Percentiles rank a stretch among this genome's conserved stretches.
phyloP scores from a whole-genome alignment of 2,888 invertebrate genomes.

The Drosophila mettleri region DNA sequence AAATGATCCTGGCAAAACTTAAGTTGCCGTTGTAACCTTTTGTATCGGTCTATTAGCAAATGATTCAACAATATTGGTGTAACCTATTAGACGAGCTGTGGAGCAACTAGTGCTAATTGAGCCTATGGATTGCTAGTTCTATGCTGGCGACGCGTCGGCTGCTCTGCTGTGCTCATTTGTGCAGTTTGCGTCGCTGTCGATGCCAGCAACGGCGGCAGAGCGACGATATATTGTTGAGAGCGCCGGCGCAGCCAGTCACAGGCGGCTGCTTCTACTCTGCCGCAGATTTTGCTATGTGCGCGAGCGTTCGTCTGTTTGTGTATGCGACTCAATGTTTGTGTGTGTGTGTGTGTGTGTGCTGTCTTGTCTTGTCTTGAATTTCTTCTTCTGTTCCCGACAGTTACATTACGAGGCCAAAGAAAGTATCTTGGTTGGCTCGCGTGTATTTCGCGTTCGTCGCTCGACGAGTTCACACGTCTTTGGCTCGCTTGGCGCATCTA shows the following conservation, averaged over 20 bases:
- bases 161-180: conserved; percentile 69
- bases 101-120: conserved; percentile 58
- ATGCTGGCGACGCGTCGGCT: conserved; percentile 28
- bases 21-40: conserved; percentile 7
- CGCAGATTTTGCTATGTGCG: conserved; percentile 41
- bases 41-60: conserved; percentile 56
- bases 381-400: conserved; percentile 73
- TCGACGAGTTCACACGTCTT: conserved; percentile 85
- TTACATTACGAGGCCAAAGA: conserved; percentile 84
- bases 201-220: conserved; percentile 18
- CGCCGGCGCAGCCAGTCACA: conserved; percentile 61
- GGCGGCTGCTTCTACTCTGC: conserved; percentile 44
- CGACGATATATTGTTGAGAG: conserved; percentile 51
- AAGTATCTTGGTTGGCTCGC: conserved; percentile 82
- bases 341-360: conserved; percentile 33
- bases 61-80: conserved; percentile 64
- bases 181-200: conserved; percentile 59
- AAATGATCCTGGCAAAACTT: conserved; percentile 42
- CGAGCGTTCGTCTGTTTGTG: conserved; percentile 2
- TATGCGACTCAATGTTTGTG: conserved; percentile 18
- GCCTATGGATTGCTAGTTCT: conserved; percentile 40
- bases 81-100: conserved; percentile 53
- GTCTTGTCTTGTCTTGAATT: conserved; percentile 67
- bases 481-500: conserved; percentile 67
- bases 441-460: conserved; percentile 85